Evolutionary conservation across 2,888 invertebrate genomes (phyloP), one percentile per base, ranked within the genome.

Genomic region (Polymixis flavicincta): DNA sequence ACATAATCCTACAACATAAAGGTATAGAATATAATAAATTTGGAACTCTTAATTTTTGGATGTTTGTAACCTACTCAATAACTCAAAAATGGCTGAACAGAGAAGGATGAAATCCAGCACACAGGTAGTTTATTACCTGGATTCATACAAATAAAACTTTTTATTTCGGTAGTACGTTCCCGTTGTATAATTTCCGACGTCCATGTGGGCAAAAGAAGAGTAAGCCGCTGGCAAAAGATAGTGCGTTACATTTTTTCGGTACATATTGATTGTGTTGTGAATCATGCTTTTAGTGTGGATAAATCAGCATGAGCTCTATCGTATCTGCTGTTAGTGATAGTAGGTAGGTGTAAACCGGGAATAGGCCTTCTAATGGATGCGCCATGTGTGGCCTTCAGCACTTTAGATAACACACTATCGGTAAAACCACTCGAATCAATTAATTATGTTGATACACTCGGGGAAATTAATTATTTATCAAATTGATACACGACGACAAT

Each of bases 361-460:
- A 48, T 50, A 50, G 37, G 42, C 42, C 32, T 55, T 42, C 54
- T 82, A 76, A 79, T 79, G 77, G 64, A 69, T 60, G 22, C 82
- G 57, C 77, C 68, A 60, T 76, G 68, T 82, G 76, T 76, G 78
- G 82, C 77, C 78, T 76, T 69, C 77, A 28, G 61, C 68, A 76
- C 68, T 76, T 65, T 57, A 76, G 78, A 82, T 79, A 79, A 68
- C 57, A 50, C 64, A 19, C 68, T 82, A 82, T 79, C 68, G 17
- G 57, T 65, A 59, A 57, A 55, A 64, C 76, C 57, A 76, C 67
- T 76, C 82, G 14, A 82, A 65, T 50, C 19, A 55, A 78, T 78
- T 61, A 76, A 69, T 82, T 59, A 65, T 32, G n/a, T 61, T 5
- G 37, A 37, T 37, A n/a, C 19, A 55, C 13, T 37, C 7, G 37